phyloP scores from a whole-genome alignment of 2,888 invertebrate species.

The Teleogryllus oceanicus region DNA sequence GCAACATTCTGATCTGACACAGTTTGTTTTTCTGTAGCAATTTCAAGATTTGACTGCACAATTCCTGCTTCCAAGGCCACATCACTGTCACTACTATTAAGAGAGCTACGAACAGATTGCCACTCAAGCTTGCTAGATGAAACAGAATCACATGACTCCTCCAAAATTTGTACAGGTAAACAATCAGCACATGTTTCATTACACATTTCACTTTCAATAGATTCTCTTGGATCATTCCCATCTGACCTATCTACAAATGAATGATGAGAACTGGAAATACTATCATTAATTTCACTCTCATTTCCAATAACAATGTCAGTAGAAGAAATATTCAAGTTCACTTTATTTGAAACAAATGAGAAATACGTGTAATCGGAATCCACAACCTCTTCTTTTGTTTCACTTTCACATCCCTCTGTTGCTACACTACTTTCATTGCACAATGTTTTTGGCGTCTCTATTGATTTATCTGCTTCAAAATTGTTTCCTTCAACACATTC shows the following conservation, averaged over 20 bases:
- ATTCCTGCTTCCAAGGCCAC: not conserved
- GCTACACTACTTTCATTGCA: not conserved
- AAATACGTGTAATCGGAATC: conserved; percentile 4
- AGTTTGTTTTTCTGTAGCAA: not conserved
- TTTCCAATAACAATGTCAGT: not conserved
- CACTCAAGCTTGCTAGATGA: conserved; percentile 20
- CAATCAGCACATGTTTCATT: conserved; percentile 4
- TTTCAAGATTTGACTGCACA: not conserved
- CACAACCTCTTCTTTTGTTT: not conserved
- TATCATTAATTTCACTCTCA: not conserved
- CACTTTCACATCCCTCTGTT: not conserved
- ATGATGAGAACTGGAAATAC: too few species aligned
- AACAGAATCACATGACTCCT: not conserved
- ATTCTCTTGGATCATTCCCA: not conserved
- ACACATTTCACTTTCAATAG: not conserved
- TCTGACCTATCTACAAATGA: not conserved
- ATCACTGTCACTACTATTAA: conserved; percentile 26
- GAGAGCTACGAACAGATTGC: conserved; percentile 18
- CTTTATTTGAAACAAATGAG: not conserved
- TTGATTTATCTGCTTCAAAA: not conserved
- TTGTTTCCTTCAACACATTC: conserved; percentile 22
- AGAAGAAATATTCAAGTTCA: not conserved
- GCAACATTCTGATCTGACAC: not conserved
- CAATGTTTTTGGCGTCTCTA: not conserved
- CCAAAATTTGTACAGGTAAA: conserved; percentile 5